A percentile compares a stretch with the other conserved stretches of the same genome.
Evolutionary conservation across 1,140 invertebrate genomes (phyloP).

Genomic region (Diprion similis): DNA sequence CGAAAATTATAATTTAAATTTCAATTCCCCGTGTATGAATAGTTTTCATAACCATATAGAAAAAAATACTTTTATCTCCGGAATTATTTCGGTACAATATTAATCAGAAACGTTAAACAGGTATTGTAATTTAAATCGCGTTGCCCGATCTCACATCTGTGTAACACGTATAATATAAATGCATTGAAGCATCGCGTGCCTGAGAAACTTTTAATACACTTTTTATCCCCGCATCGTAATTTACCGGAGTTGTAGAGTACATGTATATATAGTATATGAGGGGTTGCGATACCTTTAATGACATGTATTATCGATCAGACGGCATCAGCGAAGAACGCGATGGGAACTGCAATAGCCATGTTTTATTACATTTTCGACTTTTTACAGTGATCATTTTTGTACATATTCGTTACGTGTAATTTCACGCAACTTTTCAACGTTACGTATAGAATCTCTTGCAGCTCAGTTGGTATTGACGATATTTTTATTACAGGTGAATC

Average conservation of each 20-base stretch:
- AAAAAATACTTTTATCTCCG: no score
- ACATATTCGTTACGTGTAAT: constrained; percentile 33
- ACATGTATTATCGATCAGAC: neutral
- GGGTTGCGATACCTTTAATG: neutral
- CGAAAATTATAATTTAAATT: no score
- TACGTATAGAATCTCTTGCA: neutral
- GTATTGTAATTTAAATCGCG: no score
- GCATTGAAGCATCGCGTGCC: neutral
- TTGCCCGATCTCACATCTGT: neutral
- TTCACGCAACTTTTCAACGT: constrained; percentile 16
- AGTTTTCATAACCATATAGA: no score
- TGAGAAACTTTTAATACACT: neutral
- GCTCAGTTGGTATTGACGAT: neutral
- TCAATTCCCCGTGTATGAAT: no score
- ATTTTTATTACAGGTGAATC: constrained; percentile 76
- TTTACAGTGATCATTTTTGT: constrained; percentile 13
- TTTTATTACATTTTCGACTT: neutral
- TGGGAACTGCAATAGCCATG: neutral
- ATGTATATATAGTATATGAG: neutral
- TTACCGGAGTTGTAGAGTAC: neutral
- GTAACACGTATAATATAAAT: neutral
- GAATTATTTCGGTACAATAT: no score
- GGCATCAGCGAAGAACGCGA: neutral
- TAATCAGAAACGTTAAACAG: no score
- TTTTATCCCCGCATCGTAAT: neutral